Base-by-base conservation (phyloP, 2,888 invertebrate genomes). In the Dryobotodes eremita region DNA sequence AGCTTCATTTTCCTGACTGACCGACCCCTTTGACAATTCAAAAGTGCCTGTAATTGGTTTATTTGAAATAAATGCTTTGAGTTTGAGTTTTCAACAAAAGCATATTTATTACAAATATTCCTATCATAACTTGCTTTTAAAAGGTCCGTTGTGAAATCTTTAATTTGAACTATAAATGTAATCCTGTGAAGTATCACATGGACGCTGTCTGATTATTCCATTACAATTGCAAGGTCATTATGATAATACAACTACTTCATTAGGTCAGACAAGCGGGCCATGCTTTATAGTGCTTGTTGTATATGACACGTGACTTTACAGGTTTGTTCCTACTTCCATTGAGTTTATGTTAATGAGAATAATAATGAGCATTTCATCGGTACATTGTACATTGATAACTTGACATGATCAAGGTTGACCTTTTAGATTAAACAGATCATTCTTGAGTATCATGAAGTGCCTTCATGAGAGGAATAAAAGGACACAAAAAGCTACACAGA, bases 271-370 rank as follows among this genome's bases (percentile, higher is more conserved):
- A 57, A 77, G 48, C 5, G 7, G 13, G 31, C 20, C 20, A 8
- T 26, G 55, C 46, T 26, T n/a, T 42, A 42, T 42, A 36, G n/a
- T 36, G 31, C 31, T 36, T 36, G 71, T 48, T 59, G 62, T 26
- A 42, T 53, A 48, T 55, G 73, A 62, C 66, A 74, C 0, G 1
- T 59, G 70, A 81, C 82, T 82, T 71, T 36, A 85, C 50, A 36
- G 8, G 8, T 20, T 48, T 71, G 66, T 71, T 85, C 70, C 77
- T 73, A 26, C 71, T 66, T 71, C 61, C 62, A 73, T 75, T 75
- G 53, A 80, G 62, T 55, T 71, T 46, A 79, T 84, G 69, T 46
- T 84, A 75, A 69, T 59, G 57, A 55, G 15, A 59, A 72, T 62
- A 65, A 13, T 66, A 80, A 85, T 81, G 57, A 59, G 36, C 57